Evolutionary conservation across 2,797 vertebrate species (phyloP).

Genomic region (Bovichtus variegatus): DNA sequence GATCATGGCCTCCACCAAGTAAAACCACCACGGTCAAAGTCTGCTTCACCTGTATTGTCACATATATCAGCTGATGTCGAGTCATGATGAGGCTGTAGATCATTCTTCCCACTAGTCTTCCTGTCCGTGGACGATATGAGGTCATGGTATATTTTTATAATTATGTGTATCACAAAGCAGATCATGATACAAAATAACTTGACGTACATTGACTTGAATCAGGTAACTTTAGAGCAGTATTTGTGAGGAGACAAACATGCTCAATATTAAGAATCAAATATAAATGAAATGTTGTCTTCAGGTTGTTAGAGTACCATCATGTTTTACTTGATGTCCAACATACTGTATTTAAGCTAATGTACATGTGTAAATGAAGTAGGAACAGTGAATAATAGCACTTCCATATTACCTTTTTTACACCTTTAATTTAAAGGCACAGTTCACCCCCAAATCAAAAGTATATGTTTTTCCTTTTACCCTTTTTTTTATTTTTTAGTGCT

Average conservation of each 20-base stretch:
- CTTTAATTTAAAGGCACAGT: not conserved
- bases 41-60: not conserved
- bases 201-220: not conserved
- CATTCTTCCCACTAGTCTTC: constrained; percentile 24
- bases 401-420: not conserved
- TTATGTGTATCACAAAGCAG: constrained; percentile 9
- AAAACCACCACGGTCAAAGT: constrained; percentile 4
- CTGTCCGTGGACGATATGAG: not conserved
- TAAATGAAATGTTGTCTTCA: not conserved
- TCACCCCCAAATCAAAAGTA: too few species aligned
- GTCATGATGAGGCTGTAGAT: not conserved
- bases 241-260: not conserved
- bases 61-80: constrained; percentile 21
- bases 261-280: not conserved
- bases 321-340: not conserved
- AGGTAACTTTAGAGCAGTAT: not conserved
- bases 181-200: not conserved
- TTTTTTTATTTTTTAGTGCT: too few species aligned
- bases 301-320: not conserved
- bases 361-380: not conserved
- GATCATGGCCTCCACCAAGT: constrained; percentile 84
- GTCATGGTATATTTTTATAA: constrained; percentile 55
- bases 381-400: not conserved
- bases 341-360: constrained; percentile 18
- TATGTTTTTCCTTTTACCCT: too few species aligned